Base-by-base conservation (phyloP, 2,113 vertebrate genomes). In the Motacilla alba region DNA sequence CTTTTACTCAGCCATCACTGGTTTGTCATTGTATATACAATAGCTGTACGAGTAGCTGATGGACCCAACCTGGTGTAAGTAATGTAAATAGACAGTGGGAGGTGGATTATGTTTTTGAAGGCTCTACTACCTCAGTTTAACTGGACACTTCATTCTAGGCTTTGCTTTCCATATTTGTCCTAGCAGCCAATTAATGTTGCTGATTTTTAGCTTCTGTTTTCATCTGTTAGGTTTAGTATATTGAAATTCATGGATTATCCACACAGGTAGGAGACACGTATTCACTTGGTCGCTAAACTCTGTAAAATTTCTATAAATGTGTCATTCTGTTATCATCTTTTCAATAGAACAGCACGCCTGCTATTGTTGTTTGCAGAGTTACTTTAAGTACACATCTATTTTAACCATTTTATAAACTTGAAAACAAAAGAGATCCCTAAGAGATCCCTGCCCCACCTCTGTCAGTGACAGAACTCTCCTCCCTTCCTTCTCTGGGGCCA, bases 61-160 rank as follows among this genome's bases (percentile, higher is more conserved):
- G 95, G 97, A 95, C 96, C 96, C 97, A 89, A 39, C 85, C 89
- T 94, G 86, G 81, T 98, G 96, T 96, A 97, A 95, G 95, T 96
- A 77, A 80, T 97, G 98, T 97, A 97, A 96, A 97, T 94, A 96
- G 72, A 72, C 78, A 91, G 95, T 68, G 95, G 89, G 93, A 80
- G 95, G 90, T 97, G 96, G 97, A 91, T 97, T 64, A 53, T 89
- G 95, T 97, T 97, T 96, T 96, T 46, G 89, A 75, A 97, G 96
- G 96, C 93, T 98, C 95, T 98, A 97, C 98, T 98, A 98, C 98
- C 98, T 98, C 98, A 98, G 96, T 97, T 98, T 96, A 98, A 96
- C 95, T 97, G 97, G 97, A 97, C 93, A 92, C 95, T 97, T 96
- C 96, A 81, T 96, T 89, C 73, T 56, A 93, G 95, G 83, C 92